Evolutionary conservation across 2,113 vertebrate genomes (phyloP).

Genomic region (Chaenogobius annularis): DNA sequence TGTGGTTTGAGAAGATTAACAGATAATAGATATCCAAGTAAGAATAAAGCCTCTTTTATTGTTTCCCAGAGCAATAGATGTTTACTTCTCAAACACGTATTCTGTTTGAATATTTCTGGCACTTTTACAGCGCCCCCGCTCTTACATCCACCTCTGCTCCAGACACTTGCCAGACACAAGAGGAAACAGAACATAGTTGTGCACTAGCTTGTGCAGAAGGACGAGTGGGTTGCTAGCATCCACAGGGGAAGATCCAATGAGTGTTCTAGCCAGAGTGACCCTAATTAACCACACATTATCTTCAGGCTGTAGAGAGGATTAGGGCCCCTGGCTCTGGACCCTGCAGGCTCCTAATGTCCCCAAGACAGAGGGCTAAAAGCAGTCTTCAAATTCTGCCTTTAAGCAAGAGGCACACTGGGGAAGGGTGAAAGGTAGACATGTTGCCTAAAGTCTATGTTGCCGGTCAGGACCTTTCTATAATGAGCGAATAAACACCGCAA

Average conservation of each 20-base stretch:
- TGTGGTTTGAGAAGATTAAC: background rate
- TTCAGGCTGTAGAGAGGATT: conserved; percentile 71
- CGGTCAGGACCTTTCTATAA: conserved; percentile 54
- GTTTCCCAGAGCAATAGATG: conserved; percentile 9
- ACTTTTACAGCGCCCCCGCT: conserved; percentile 30
- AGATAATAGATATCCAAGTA: background rate
- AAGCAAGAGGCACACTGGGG: conserved; percentile 27
- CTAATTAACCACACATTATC: conserved; percentile 81
- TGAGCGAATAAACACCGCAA: conserved; percentile 48
- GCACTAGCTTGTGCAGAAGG: conserved; percentile 56
- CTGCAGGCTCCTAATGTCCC: conserved; percentile 48
- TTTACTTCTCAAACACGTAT: conserved; percentile 17
- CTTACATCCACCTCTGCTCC: conserved; percentile 34
- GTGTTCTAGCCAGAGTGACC: conserved; percentile 73
- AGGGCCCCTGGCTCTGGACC: conserved; percentile 63
- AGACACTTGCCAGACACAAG: conserved; percentile 50
- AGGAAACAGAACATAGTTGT: conserved; percentile 39
- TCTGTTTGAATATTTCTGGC: conserved; percentile 36
- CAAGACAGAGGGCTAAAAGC: conserved; percentile 45
- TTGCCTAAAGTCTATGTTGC: conserved; percentile 41
- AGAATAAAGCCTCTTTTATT: conserved; percentile 14
- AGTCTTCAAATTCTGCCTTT: conserved; percentile 53
- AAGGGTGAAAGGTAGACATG: conserved; percentile 9
- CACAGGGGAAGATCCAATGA: conserved; percentile 60
- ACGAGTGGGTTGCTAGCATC: conserved; percentile 64